Evolutionary conservation across 2,797 vertebrate genomes (phyloP).

Genomic region (Gambelia wislizenii): DNA sequence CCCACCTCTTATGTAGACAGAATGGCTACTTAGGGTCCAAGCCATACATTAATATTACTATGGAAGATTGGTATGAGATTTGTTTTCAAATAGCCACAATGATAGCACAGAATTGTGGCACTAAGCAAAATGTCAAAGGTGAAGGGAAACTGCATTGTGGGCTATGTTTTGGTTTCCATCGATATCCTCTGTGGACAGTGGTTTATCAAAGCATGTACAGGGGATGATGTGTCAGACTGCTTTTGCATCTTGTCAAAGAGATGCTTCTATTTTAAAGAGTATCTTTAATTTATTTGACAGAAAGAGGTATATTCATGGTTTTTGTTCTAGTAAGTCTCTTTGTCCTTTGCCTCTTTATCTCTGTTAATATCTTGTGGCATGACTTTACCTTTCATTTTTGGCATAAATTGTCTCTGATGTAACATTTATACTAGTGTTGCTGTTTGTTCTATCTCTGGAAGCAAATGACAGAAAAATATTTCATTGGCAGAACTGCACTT

Average conservation of each 20-base stretch:
- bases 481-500: background rate
- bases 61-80: background rate
- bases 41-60: background rate
- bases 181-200: slow-evolving; percentile 17
- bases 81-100: slow-evolving; percentile 2
- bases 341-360: slow-evolving; percentile 33
- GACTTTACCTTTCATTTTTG: slow-evolving; percentile 32
- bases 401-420: slow-evolving; percentile 36
- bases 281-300: slow-evolving; percentile 23
- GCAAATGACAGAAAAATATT: slow-evolving; percentile 3
- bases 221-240: background rate
- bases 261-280: slow-evolving; percentile 11
- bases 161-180: slow-evolving; percentile 37
- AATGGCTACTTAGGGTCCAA: background rate
- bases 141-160: background rate
- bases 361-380: slow-evolving; percentile 30
- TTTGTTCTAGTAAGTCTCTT: slow-evolving; percentile 25
- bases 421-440: slow-evolving; percentile 16
- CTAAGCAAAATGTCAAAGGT: slow-evolving; percentile 42
- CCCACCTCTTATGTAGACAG: background rate
- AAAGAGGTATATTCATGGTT: slow-evolving; percentile 26
- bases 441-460: slow-evolving; percentile 8
- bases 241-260: slow-evolving; percentile 39
- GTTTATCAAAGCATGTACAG: slow-evolving; percentile 14
- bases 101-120: slow-evolving; percentile 26